phyloP scores from a whole-genome alignment of 2,797 vertebrate genomes.

The Okamejei kenojei region DNA sequence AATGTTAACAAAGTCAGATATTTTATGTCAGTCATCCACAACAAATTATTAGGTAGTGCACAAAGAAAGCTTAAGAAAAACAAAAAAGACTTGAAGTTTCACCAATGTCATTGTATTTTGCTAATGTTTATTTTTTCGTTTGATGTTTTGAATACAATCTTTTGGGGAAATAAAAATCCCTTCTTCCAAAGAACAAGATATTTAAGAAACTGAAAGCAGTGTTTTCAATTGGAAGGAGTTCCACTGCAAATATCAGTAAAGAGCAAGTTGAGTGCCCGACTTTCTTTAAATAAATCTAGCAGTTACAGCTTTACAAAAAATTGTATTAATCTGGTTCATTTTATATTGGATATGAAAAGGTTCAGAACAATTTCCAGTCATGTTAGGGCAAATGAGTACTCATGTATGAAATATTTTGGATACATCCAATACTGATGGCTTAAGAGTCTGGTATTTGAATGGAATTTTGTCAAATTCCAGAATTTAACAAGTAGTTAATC shows the following conservation, averaged over 20 bases:
- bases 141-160: slow-evolving; percentile 32
- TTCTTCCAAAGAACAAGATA: background rate
- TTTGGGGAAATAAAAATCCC: background rate
- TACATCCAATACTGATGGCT: slow-evolving; percentile 21
- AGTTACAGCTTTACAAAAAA: background rate
- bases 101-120: background rate
- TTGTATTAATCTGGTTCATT: background rate
- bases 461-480: slow-evolving; percentile 2
- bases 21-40: background rate
- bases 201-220: background rate
- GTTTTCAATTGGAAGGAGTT: background rate
- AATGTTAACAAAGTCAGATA: background rate
- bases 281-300: background rate
- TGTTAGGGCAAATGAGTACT: background rate
- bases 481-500: slow-evolving; percentile 63
- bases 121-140: slow-evolving; percentile 29
- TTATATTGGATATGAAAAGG: background rate
- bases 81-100: background rate
- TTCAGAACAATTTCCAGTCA: background rate
- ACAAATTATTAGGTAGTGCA: background rate
- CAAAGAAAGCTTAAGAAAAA: background rate
- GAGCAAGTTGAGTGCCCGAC: no score
- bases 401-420: background rate
- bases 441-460: slow-evolving; percentile 9
- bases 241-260: background rate